phyloP scores from a whole-genome alignment of 2,888 invertebrate genomes.

The Heliconius charithonia region DNA sequence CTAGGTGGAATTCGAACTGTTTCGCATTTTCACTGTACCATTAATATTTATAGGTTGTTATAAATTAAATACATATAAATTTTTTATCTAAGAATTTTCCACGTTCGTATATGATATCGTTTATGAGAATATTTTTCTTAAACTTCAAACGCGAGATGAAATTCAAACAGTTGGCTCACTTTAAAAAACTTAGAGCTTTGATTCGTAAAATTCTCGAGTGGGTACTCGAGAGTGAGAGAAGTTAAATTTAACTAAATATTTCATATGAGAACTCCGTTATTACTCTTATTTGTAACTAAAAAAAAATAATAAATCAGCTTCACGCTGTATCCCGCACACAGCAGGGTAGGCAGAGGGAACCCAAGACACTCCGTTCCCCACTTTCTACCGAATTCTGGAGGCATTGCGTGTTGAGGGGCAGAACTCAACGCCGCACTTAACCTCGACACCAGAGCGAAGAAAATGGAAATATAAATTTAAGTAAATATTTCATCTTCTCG shows the following conservation, averaged over 20 bases:
- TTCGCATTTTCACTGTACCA: neutral
- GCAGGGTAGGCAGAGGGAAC: too few species aligned
- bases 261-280: neutral
- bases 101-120: neutral
- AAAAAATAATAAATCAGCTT: too few species aligned
- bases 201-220: constrained; percentile 5
- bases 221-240: neutral
- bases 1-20: too few species aligned
- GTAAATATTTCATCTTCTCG: too few species aligned
- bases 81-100: neutral
- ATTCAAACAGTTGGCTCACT: constrained; percentile 16
- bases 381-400: too few species aligned
- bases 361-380: too few species aligned
- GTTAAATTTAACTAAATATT: constrained; percentile 6
- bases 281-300: neutral
- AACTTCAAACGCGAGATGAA: constrained; percentile 16
- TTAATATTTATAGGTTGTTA: neutral
- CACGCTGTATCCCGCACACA: too few species aligned
- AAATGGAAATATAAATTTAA: too few species aligned
- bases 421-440: too few species aligned
- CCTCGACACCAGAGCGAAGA: too few species aligned
- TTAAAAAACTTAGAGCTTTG: constrained; percentile 14
- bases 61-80: neutral
- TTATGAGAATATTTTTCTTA: constrained; percentile 24
- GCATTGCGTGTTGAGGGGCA: too few species aligned